These are phyloP conservation scores for Rhyacichthys aspro DNA, from an alignment of 2,797 vertebrate genomes.

Conservation along the genomic window DNA sequence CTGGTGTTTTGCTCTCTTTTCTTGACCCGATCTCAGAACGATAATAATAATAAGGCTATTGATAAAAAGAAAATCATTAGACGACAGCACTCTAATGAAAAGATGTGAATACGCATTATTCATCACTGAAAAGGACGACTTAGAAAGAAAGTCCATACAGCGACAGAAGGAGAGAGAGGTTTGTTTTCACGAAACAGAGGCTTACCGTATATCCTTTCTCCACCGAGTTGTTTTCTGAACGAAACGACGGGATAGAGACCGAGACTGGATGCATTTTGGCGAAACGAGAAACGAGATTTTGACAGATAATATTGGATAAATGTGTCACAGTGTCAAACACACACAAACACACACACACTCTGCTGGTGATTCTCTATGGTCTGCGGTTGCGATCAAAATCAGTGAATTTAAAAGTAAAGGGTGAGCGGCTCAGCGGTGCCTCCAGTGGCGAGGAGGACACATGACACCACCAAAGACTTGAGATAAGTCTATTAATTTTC, in stretches of 20 bases:
- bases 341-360: slow-evolving; percentile 9
- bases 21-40: too few relatives aligned
- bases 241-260: slow-evolving; percentile 93
- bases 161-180: background rate
- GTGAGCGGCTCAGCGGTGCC: slow-evolving; percentile 19
- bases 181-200: slow-evolving; percentile 11
- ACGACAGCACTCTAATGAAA: too few relatives aligned
- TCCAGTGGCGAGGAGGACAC: slow-evolving; percentile 57
- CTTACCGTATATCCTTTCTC: slow-evolving; percentile 96
- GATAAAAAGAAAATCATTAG: too few relatives aligned
- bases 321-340: slow-evolving; percentile 1
- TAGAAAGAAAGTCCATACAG: too few relatives aligned
- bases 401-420: slow-evolving; percentile 15
- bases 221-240: slow-evolving; percentile 89
- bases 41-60: too few relatives aligned
- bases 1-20: too few relatives aligned
- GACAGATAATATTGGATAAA: background rate
- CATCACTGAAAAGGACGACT: too few relatives aligned
- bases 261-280: slow-evolving; percentile 79
- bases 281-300: background rate
- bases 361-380: slow-evolving; percentile 44
- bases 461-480: background rate
- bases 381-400: slow-evolving; percentile 47
- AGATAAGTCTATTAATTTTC: too few relatives aligned
- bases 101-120: too few relatives aligned